Evolutionary conservation across 1,140 invertebrate species (phyloP).

Genomic region (Ephestia elutella): DNA sequence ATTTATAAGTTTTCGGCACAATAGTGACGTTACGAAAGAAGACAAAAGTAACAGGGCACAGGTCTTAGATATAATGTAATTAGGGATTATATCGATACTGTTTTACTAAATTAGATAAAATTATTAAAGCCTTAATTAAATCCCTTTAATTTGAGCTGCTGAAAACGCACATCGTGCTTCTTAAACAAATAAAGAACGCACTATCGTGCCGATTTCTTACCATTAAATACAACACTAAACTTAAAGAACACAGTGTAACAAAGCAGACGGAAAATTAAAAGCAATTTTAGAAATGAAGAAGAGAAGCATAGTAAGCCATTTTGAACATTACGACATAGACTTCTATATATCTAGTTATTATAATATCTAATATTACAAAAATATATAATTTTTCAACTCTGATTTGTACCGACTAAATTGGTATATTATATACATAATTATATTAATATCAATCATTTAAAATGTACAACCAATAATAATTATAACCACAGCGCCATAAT

Average conservation of each 20-base stretch:
- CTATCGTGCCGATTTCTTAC: conserved; percentile 1
- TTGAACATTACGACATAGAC: conserved; percentile 9
- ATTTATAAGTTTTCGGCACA: conserved; percentile 3
- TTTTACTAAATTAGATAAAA: too few relatives aligned
- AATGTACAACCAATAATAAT: conserved; percentile 7
- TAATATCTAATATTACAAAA: conserved; percentile 4
- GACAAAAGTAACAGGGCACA: background rate
- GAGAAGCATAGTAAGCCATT: conserved; percentile 19
- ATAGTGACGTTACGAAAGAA: background rate
- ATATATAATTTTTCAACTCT: background rate
- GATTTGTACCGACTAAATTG: background rate
- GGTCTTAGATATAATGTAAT: too few relatives aligned
- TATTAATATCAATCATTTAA: conserved; percentile 1
- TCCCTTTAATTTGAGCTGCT: too few relatives aligned
- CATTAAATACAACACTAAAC: conserved; percentile 46
- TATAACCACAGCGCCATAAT: background rate
- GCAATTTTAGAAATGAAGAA: conserved; percentile 25
- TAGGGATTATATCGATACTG: too few relatives aligned
- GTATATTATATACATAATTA: conserved; percentile 5
- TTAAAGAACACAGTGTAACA: conserved; percentile 48
- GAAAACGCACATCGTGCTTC: background rate
- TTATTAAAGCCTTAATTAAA: too few relatives aligned
- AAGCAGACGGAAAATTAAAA: conserved; percentile 29
- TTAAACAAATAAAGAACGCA: background rate
- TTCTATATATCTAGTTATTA: conserved; percentile 2